Percentiles rank a stretch among this genome's conserved stretches.
These are phyloP conservation scores for Sabellastarte sp. DNA, from an alignment of 2,888 invertebrate species.

Conservation along the genomic window DNA sequence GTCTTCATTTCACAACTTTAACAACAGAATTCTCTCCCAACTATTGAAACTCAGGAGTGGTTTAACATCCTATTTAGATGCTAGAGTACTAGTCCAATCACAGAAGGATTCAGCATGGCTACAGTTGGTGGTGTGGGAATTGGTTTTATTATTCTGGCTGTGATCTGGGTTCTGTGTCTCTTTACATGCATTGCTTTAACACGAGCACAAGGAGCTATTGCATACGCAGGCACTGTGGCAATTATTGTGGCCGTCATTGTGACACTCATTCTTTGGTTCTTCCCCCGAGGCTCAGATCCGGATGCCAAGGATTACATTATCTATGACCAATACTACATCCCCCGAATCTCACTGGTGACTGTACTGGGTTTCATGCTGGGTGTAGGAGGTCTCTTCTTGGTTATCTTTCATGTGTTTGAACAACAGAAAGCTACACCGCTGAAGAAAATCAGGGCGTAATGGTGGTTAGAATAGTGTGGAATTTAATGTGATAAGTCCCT, in stretches of 20 bases:
- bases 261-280: constrained; percentile 26
- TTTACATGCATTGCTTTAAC: constrained; percentile 41
- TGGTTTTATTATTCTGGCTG: constrained; percentile 43
- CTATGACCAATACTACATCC: constrained; percentile 20
- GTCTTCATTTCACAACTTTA: no score
- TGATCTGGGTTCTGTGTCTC: constrained; percentile 43
- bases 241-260: constrained; percentile 21
- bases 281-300: constrained; percentile 19
- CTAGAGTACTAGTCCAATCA: no score
- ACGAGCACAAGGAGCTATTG: constrained; percentile 39
- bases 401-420: constrained; percentile 21
- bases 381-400: constrained; percentile 13
- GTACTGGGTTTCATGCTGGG: constrained; percentile 18
- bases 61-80: no score
- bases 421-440: constrained; percentile 12
- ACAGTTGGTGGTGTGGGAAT: constrained; percentile 43
- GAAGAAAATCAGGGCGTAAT: constrained; percentile 3
- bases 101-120: no score
- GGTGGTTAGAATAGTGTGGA: background rate
- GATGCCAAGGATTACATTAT: constrained; percentile 8
- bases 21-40: no score
- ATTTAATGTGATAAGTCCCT: no score
- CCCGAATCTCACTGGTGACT: constrained; percentile 21
- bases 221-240: constrained; percentile 14
- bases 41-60: no score